phyloP scores from a whole-genome alignment of 2,888 invertebrate species.

The Onchidella celtica region DNA sequence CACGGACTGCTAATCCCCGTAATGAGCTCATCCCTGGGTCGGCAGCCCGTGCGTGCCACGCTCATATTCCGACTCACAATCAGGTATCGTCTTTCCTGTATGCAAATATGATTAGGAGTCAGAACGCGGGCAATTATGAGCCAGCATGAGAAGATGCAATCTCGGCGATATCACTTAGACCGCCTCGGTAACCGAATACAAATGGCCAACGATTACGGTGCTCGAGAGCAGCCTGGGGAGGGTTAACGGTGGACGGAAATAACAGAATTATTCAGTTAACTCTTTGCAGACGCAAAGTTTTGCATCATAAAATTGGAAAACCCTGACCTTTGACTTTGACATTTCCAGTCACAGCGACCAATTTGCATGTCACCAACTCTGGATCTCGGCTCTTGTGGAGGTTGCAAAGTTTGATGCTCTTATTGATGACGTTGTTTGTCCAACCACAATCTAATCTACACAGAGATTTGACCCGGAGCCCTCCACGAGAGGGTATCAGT shows the following conservation, averaged over 20 bases:
- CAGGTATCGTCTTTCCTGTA: background rate
- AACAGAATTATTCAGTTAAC: too few species aligned
- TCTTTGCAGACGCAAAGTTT: background rate
- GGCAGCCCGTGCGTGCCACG: background rate
- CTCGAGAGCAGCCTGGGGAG: background rate
- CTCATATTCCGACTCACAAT: background rate
- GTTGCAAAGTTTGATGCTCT: too few species aligned
- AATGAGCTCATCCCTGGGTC: background rate
- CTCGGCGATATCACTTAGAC: background rate
- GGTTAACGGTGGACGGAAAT: too few species aligned
- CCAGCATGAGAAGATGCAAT: background rate
- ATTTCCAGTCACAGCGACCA: too few species aligned
- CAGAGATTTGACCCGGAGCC: too few species aligned
- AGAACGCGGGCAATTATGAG: background rate
- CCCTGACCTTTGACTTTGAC: too few species aligned
- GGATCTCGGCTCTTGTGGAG: too few species aligned
- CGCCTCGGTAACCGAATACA: background rate
- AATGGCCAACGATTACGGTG: background rate
- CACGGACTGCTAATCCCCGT: background rate
- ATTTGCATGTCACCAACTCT: too few species aligned
- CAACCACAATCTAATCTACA: too few species aligned
- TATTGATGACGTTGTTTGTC: too few species aligned
- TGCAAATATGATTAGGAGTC: background rate
- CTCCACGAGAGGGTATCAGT: too few species aligned
- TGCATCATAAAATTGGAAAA: background rate